Evolutionary conservation across 2,888 invertebrate species (phyloP).

Genomic region (Eilema griseolum): DNA sequence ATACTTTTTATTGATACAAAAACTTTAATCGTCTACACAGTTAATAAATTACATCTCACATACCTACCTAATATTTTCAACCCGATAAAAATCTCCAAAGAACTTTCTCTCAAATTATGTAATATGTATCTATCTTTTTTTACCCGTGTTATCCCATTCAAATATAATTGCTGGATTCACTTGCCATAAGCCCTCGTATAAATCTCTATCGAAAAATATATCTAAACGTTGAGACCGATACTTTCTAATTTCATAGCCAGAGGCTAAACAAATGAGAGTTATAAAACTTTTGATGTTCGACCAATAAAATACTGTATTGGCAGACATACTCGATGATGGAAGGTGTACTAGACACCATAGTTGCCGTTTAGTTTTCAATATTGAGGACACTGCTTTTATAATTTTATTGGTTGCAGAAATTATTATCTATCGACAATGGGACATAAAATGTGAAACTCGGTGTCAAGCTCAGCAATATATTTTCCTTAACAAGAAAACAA

Average conservation of each 20-base stretch:
- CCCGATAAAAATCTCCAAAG: constrained; percentile 56
- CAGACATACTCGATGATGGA: constrained; percentile 7
- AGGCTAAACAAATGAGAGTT: constrained; percentile 77
- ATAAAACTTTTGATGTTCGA: constrained; percentile 71
- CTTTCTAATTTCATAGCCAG: constrained; percentile 84
- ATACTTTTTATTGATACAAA: constrained; percentile 38
- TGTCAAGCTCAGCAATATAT: background rate
- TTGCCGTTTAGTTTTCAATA: constrained; percentile 18
- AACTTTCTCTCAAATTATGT: constrained; percentile 72
- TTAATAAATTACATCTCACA: constrained; percentile 33
- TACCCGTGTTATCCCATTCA: constrained; percentile 55
- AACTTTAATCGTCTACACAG: constrained; percentile 38
- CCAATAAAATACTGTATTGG: constrained; percentile 51
- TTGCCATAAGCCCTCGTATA: constrained; percentile 69
- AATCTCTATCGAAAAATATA: constrained; percentile 76
- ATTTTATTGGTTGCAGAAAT: constrained; percentile 4
- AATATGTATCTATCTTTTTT: constrained; percentile 57
- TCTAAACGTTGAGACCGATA: constrained; percentile 61
- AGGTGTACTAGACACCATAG: background rate
- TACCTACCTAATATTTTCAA: constrained; percentile 42
- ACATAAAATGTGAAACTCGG: constrained; percentile 5
- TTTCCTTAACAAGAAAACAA: background rate
- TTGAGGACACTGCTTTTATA: constrained; percentile 25
- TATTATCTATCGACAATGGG: background rate
- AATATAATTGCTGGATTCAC: constrained; percentile 70